Evolutionary conservation across 2,113 vertebrate species (phyloP).

Genomic region (Neolamprologus devosi): DNA sequence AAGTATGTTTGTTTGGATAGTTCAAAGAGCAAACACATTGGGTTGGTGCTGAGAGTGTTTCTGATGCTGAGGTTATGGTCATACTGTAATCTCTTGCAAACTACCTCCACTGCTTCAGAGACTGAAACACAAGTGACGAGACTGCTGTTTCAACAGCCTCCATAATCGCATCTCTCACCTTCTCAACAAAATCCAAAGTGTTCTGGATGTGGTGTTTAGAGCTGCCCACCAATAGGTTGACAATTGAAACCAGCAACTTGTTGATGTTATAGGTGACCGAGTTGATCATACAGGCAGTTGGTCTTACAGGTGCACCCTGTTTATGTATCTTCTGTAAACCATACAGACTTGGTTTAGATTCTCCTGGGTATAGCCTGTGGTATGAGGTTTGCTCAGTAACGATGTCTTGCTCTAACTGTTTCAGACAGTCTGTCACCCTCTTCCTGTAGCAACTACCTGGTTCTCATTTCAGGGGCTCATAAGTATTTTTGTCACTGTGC

Average conservation of each 20-base stretch:
- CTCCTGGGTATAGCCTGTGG: background rate
- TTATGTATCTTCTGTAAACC: background rate
- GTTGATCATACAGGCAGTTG: background rate
- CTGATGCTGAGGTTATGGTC: background rate
- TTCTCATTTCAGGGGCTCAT: background rate
- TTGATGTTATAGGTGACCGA: background rate
- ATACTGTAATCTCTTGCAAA: background rate
- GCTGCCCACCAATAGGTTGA: background rate
- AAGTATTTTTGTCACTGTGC: background rate
- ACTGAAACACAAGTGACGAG: rapidly evolving
- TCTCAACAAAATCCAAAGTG: background rate
- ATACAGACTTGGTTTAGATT: background rate
- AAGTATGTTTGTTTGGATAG: background rate
- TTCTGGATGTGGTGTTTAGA: background rate
- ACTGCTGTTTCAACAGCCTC: background rate
- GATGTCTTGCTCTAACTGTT: background rate
- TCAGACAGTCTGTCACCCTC: background rate
- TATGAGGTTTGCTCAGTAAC: background rate
- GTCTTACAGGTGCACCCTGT: background rate
- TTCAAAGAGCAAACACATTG: background rate
- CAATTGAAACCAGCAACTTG: background rate
- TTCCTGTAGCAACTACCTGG: background rate
- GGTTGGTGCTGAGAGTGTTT: rapidly evolving
- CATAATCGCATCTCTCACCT: background rate
- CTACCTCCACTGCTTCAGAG: background rate